Conservation (phyloP, 2,888 invertebrate genomes). For the Trichopria drosophilae region DNA sequence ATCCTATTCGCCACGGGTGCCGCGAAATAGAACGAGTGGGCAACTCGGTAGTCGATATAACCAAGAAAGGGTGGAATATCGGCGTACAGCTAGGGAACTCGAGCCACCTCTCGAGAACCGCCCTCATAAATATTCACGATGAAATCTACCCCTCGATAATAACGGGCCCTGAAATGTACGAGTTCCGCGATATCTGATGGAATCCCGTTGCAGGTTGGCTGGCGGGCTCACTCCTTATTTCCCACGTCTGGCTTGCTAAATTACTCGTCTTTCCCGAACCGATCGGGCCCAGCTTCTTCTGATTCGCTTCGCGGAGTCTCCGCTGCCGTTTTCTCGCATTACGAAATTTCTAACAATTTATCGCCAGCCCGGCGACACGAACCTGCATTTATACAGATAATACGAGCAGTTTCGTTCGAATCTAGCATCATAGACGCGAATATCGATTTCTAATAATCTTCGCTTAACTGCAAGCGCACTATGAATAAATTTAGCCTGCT, state of each 20-base stretch:
- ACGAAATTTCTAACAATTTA: too few species aligned
- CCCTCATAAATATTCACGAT: constrained; percentile 58
- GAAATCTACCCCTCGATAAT: constrained; percentile 58
- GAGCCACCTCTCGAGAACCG: constrained; percentile 43
- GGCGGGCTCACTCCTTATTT: constrained; percentile 29
- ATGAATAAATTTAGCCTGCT: too few species aligned
- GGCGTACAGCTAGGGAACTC: constrained; percentile 17
- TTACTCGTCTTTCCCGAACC: constrained; percentile 35
- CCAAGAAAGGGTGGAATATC: constrained; percentile 28
- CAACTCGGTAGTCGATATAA: constrained; percentile 36
- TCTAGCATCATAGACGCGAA: too few species aligned
- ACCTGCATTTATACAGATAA: too few species aligned
- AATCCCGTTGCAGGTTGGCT: constrained; percentile 25
- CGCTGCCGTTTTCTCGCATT: too few species aligned
- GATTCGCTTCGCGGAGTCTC: constrained; percentile 2
- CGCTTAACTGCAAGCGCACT: too few species aligned
- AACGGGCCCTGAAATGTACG: constrained; percentile 54
- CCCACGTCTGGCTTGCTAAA: constrained; percentile 37
- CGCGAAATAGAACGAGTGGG: constrained; percentile 26
- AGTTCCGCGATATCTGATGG: constrained; percentile 45
- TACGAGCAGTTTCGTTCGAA: too few species aligned
- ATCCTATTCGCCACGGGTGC: constrained; percentile 15
- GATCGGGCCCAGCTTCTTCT: constrained; percentile 31
- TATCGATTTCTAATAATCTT: too few species aligned
- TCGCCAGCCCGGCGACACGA: too few species aligned